Evolutionary conservation across 2,888 invertebrate genomes (phyloP).

Genomic region (Nomada lathburiana): DNA sequence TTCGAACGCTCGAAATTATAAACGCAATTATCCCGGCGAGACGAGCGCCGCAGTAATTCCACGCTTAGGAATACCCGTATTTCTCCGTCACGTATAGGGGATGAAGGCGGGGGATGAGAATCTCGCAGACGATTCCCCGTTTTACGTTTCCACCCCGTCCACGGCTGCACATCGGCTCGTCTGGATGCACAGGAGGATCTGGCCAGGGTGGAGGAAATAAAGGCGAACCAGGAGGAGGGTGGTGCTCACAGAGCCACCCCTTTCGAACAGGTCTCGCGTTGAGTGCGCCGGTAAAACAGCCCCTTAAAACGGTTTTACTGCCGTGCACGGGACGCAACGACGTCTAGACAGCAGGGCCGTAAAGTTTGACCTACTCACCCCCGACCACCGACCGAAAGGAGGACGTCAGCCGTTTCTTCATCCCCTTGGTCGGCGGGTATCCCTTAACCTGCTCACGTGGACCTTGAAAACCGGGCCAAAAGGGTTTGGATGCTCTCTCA

Average conservation of each 20-base stretch:
- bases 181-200: conserved; percentile 55
- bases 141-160: conserved; percentile 36
- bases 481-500: conserved; percentile 63
- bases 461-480: conserved; percentile 77
- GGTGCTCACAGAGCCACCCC: conserved; percentile 46
- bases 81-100: conserved; percentile 45
- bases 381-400: conserved; percentile 67
- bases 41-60: conserved; percentile 18
- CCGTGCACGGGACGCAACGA: conserved; percentile 83
- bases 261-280: conserved; percentile 78
- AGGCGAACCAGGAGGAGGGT: conserved; percentile 33
- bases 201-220: conserved; percentile 34
- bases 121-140: conserved; percentile 66
- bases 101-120: conserved; percentile 50
- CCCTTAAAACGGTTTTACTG: conserved; percentile 84
- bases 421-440: conserved; percentile 36
- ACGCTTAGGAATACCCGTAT: conserved; percentile 30
- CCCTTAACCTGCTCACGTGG: conserved; percentile 67
- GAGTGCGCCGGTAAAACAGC: conserved; percentile 84
- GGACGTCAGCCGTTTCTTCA: conserved; percentile 27
- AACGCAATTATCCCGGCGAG: conserved; percentile 33
- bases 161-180: conserved; percentile 36
- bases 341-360: conserved; percentile 84
- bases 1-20: conserved; percentile 7
- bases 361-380: conserved; percentile 84